Base-by-base conservation (phyloP, 2,797 vertebrate species). In the Chaetophractus vellerosus region DNA sequence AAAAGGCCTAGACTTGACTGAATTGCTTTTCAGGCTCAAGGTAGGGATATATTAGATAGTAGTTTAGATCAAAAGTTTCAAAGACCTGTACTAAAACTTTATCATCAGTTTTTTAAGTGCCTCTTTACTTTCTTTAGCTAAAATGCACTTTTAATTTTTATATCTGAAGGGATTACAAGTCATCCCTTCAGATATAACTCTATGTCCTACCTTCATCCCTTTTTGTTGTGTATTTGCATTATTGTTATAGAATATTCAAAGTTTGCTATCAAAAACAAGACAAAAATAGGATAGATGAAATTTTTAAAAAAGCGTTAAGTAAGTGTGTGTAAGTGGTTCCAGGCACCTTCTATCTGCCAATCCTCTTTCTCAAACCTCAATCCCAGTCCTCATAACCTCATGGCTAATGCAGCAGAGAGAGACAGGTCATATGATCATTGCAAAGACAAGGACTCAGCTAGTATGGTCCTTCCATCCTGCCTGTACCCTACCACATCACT, bases 81-180 rank as follows among this genome's bases (percentile, higher is more conserved):
- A 94, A 97, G 91, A 75, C 84, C 38, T 85, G 93, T 28, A 90
- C 26, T 88, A 95, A 57, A 61, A 21, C 23, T 8, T 31, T 96
- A 91, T 80, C 92, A 64, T 2, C 45, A 55, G 5, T n/a, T 95
- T 83, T 45, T 76, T n/a, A 78, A 94, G 5, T 79, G 31, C 63
- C 45, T 80, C 72, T 75, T 50, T 1, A 82, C n/a, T 75, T 88
- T 71, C 63, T 90, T 33, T 78, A 36, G 31, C 83, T 79, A 21
- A 38, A 48, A 86, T 36, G 8, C 1, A 84, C 78, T 26, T 94
- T 91, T 23, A 59, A 86, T 68, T 97, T 90, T 69, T 93, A 63
- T 64, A 45, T 64, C n/a, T n/a, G n/a, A n/a, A n/a, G n/a, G n/a
- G n/a, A n/a, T n/a, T n/a, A 93, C 9, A 48, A 88, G 36, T 24